Percentiles rank a stretch among this genome's conserved stretches.
phyloP scores from a whole-genome alignment of 92 coral and sea anemone genomes.

The Zoanthus sansibaricus region DNA sequence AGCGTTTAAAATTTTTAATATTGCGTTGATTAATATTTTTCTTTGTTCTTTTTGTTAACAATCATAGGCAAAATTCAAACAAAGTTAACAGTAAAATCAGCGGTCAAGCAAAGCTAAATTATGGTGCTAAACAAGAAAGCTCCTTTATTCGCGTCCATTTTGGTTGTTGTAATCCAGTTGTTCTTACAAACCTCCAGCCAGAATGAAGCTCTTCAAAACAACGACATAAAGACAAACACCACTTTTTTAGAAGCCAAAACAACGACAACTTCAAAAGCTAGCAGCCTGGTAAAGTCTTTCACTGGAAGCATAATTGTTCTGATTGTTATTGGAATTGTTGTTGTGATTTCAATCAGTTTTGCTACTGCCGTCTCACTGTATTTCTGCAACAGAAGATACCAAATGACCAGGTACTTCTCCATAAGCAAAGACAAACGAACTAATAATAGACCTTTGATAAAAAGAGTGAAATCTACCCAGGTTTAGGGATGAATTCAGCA shows the following conservation, averaged over 20 bases:
- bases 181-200: neutral
- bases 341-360: constrained; percentile 7
- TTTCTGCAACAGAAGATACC: constrained; percentile 17
- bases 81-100: neutral
- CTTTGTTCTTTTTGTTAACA: too few species aligned
- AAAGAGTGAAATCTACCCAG: neutral
- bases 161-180: neutral
- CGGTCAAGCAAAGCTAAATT: neutral
- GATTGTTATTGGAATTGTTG: constrained; percentile 11
- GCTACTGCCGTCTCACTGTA: constrained; percentile 17
- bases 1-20: too few species aligned
- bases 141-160: neutral
- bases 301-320: constrained; percentile 2
- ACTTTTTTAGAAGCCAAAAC: neutral
- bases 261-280: neutral
- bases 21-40: too few species aligned
- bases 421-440: neutral
- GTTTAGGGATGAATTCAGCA: neutral
- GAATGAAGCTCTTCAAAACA: neutral
- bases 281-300: neutral
- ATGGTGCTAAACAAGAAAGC: neutral
- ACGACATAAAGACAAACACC: neutral
- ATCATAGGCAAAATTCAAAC: neutral
- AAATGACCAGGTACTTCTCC: neutral
- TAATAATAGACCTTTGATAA: too few species aligned